Evolutionary conservation across 2,888 invertebrate genomes (phyloP).

Genomic region (Pilophorus perplexus): DNA sequence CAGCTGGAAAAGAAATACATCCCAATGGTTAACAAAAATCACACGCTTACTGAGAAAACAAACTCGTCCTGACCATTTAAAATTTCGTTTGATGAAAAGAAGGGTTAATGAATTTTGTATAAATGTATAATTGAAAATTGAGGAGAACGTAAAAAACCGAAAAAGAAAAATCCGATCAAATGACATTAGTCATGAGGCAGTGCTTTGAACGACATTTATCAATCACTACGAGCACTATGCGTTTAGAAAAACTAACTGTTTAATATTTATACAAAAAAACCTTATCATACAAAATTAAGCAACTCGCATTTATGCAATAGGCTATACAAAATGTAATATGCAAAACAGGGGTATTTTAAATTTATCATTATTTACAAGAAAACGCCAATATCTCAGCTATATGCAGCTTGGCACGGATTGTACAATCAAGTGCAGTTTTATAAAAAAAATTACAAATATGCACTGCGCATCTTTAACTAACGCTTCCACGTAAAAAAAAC

Average conservation of each 20-base stretch:
- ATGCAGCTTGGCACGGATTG: too few relatives aligned
- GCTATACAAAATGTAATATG: not conserved
- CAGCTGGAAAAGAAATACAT: conserved; percentile 35
- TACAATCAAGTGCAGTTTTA: too few relatives aligned
- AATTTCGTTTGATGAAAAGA: too few relatives aligned
- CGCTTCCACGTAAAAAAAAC: not conserved
- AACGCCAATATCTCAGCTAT: too few relatives aligned
- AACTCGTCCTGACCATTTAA: conserved; percentile 26
- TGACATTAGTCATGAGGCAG: not conserved
- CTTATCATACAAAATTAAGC: not conserved
- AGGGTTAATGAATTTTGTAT: too few relatives aligned
- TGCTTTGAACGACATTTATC: conserved; percentile 17
- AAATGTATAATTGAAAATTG: too few relatives aligned
- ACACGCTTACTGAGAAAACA: conserved; percentile 14
- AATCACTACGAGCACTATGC: conserved; percentile 27
- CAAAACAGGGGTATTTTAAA: not conserved
- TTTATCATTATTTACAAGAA: conserved; percentile 7
- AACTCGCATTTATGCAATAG: not conserved
- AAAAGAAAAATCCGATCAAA: not conserved
- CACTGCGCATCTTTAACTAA: not conserved
- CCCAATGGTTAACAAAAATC: conserved; percentile 16
- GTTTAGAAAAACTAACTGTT: not conserved
- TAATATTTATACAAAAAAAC: not conserved
- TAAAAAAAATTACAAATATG: too few relatives aligned
- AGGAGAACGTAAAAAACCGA: not conserved